Evolutionary conservation across 2,888 invertebrate species (phyloP), one percentile per base, ranked within the genome.

Genomic region (Biston betularia): DNA sequence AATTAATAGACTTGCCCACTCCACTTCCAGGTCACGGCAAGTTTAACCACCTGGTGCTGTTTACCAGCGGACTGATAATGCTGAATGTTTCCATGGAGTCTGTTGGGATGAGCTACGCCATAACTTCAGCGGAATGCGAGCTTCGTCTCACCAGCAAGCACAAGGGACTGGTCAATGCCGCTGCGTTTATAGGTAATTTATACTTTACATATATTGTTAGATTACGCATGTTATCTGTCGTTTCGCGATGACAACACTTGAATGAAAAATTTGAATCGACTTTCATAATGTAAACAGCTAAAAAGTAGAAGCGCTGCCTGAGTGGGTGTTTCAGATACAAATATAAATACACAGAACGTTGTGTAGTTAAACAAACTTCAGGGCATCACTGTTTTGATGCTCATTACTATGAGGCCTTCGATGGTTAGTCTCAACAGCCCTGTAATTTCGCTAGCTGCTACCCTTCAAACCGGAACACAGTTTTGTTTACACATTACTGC

Each of bases 1-100:
- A n/a, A n/a, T 10, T 11, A 10, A n/a, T 3, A 0, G 1, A 15
- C 2, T 46, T 6, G n/a, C n/a, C n/a, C 34, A 12, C 12, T 34
- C 11, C 1, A 6, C 58, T 68, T 74, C 3, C 89, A 92, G 95
- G 95, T 49, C 95, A 95, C 76, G 96, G 96, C 5, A 90, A 88
- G 69, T 95, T 95, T 84, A 96, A 96, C 83, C 82, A 95, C 74
- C 80, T 94, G 65, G 89, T 96, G 15, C 83, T 96, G 38, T 79
- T 96, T 54, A 94, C 95, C n/a, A 93, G 95, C 62, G 96, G 96
- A 0, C 87, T 95, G 8, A 95, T 95, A 68, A 92, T 96, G 77
- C 94, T 96, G 87, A 93, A 95, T 74, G 95, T 96, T 0, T 96
- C 96, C 74, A 94, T 96, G 84, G 96, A 96, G 86, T 95, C 95